These are phyloP conservation scores for Pteromalus puparum DNA, from an alignment of 1,140 invertebrate genomes.

Conservation along the genomic window DNA sequence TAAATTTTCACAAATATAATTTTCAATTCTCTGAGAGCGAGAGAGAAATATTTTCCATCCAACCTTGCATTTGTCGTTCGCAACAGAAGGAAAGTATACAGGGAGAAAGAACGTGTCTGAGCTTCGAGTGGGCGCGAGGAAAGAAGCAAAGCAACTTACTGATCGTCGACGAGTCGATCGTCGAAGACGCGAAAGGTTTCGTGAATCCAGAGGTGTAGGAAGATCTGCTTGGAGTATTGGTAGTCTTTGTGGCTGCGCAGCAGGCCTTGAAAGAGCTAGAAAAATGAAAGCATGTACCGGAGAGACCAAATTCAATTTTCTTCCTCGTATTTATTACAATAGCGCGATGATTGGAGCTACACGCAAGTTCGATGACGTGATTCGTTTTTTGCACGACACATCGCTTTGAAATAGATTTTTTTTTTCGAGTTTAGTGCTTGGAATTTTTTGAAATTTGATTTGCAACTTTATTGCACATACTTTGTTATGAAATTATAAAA, in stretches of 20 bases:
- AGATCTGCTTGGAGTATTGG: constrained; percentile 81
- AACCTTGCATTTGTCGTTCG: background rate
- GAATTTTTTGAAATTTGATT: background rate
- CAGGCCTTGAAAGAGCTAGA: constrained; percentile 83
- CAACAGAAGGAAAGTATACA: no score
- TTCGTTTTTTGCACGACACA: background rate
- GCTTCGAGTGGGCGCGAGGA: background rate
- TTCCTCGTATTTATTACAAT: constrained; percentile 27
- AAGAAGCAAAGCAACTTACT: constrained; percentile 71
- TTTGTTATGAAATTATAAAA: no score
- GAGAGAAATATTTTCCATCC: background rate
- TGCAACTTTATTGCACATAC: background rate
- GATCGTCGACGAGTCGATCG: constrained; percentile 84
- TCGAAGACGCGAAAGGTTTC: constrained; percentile 89
- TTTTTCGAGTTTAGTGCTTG: background rate
- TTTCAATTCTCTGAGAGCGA: background rate
- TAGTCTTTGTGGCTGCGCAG: constrained; percentile 84
- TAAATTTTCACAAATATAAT: background rate
- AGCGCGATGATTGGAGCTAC: background rate
- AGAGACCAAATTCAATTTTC: constrained; percentile 38
- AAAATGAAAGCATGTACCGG: constrained; percentile 36
- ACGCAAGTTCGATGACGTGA: background rate
- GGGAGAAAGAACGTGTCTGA: no score
- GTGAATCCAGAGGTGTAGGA: constrained; percentile 88
- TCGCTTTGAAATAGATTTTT: background rate